Base-by-base conservation (phyloP, 2,797 vertebrate genomes). In the Serranus cabrilla region DNA sequence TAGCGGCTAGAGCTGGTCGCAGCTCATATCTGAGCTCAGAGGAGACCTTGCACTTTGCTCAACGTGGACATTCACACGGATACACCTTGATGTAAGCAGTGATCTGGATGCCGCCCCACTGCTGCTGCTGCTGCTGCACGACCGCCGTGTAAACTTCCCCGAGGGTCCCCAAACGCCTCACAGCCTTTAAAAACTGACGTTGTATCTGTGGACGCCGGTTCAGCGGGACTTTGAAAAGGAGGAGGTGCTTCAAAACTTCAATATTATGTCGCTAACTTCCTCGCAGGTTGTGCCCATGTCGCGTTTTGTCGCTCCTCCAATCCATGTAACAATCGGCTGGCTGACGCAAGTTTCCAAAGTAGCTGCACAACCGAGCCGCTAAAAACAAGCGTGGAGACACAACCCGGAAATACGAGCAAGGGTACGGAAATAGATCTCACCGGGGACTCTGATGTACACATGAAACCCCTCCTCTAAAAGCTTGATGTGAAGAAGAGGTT, bases 21-120 rank as follows among this genome's bases (percentile, higher is more conserved):
- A 23, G 84, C 74, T 92, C 89, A 84, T 87, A 85, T 91, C 87
- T 76, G 81, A 18, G 42, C 80, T 56, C 61, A 7, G 74, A 78
- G 25, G 20, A 76, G 88, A 90, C 92, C 83, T 92, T 92, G 93
- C 82, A 92, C 93, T 93, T 93, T 91, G 90, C 59, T 80, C 86
- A 50, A 70, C 81, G 84, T 71, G 84, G 60, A 80, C 89, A 47
- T 76, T 66, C 58, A 68, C 81, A 21, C 46, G 61, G 9, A 55
- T 9, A 49, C 61, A 65, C 60, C 46, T 54, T 54, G 72, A 70
- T 42, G 76, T 55, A 12, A 55, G 39, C 47, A 7, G 45, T 4
- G 3, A 34, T 74, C 65, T 20, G 63, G 55, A 69, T 12, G 68
- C 52, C 34, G 49, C 37, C 76, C 27, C 6, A 6, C 1, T 27